Conservation (phyloP, 2,113 vertebrate genomes). For the Myiopsitta monachus region DNA sequence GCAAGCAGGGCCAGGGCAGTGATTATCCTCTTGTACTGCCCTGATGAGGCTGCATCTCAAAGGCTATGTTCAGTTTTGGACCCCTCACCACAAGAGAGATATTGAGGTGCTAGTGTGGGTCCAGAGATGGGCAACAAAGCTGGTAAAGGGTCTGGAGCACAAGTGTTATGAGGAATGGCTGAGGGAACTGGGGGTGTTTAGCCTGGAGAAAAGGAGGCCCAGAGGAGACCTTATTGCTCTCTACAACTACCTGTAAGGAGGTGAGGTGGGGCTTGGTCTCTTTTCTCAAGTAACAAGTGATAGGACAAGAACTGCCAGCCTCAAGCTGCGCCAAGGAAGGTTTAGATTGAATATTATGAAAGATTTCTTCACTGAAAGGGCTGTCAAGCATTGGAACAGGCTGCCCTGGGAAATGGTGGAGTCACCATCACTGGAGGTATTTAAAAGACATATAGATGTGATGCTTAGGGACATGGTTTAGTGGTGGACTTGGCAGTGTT, state of each 20-base stretch:
- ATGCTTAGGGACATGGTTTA: background rate
- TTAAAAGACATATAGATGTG: background rate
- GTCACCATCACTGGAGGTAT: background rate
- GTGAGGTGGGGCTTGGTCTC: no score
- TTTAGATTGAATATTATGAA: background rate
- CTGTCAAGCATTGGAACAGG: background rate
- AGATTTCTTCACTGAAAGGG: background rate
- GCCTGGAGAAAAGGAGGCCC: background rate
- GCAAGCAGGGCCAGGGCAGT: background rate
- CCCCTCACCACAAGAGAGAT: background rate
- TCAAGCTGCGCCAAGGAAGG: background rate
- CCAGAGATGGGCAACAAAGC: background rate
- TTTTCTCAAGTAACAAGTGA: background rate
- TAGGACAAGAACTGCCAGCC: background rate
- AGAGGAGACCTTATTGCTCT: no score
- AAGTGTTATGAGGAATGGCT: background rate
- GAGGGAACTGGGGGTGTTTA: background rate
- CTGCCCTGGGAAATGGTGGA: background rate
- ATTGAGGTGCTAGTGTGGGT: background rate
- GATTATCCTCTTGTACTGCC: rapidly evolving
- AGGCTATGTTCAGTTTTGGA: background rate
- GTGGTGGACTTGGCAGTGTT: background rate
- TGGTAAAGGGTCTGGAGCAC: background rate
- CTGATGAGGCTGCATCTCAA: background rate
- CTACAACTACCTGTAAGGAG: background rate